A percentile compares a stretch with the other conserved stretches of the same genome.
These are phyloP conservation scores for Parambassis ranga DNA, from an alignment of 2,797 vertebrate genomes.

Conservation along the genomic window DNA sequence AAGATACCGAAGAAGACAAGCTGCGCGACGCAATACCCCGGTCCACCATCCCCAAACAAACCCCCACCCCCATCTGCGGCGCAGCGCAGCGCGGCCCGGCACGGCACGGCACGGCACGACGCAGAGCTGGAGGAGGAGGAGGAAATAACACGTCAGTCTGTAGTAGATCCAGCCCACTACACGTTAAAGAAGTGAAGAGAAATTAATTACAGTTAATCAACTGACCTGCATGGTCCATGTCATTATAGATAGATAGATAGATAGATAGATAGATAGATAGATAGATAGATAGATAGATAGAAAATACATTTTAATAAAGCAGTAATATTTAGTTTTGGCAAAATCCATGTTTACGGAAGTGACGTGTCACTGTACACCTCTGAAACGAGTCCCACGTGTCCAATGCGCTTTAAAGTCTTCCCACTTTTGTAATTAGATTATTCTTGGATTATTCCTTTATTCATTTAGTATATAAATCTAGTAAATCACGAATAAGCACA, in stretches of 20 bases:
- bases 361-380: constrained; percentile 3
- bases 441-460: too few species aligned
- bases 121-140: constrained; percentile 8
- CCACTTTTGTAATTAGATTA: too few species aligned
- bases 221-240: too few species aligned
- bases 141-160: neutral
- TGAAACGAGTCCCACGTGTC: constrained; percentile 13
- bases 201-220: too few species aligned
- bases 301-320: neutral
- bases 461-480: too few species aligned
- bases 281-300: neutral
- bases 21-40: constrained; percentile 26
- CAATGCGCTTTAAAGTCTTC: too few species aligned
- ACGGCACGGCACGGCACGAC: constrained; percentile 13
- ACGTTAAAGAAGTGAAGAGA: too few species aligned
- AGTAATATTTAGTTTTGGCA: neutral
- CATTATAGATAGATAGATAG: neutral
- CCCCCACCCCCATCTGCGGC: constrained; percentile 21
- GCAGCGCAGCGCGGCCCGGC: neutral
- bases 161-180: neutral
- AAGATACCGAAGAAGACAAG: constrained; percentile 1
- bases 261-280: neutral
- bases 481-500: too few species aligned
- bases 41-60: constrained; percentile 48
- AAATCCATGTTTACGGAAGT: constrained; percentile 42